These are phyloP conservation scores for Drosophila bocki DNA, from an alignment of 1,140 invertebrate species.

Conservation along the genomic window DNA sequence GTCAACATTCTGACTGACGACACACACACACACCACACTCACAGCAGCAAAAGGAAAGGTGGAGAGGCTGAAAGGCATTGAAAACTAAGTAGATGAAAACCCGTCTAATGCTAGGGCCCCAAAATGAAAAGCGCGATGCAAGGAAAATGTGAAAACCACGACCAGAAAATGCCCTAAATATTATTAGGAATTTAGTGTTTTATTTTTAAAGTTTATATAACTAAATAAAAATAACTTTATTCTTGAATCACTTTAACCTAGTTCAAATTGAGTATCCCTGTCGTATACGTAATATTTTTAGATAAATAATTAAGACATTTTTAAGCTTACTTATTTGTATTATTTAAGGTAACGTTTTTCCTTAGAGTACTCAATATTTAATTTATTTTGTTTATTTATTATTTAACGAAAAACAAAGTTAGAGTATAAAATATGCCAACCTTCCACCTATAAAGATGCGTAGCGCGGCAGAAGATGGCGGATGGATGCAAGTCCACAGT, in stretches of 20 bases:
- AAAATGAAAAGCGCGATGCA: conserved; percentile 3
- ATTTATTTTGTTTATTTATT: not conserved
- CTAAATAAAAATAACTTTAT: not conserved
- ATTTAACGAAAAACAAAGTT: too few relatives aligned
- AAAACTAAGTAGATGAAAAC: conserved; percentile 57
- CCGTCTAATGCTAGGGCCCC: conserved; percentile 25
- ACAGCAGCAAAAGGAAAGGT: not conserved
- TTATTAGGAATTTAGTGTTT: not conserved
- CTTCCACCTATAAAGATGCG: not conserved
- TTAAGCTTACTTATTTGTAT: not conserved
- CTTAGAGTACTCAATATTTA: not conserved
- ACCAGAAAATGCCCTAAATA: not conserved
- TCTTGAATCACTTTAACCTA: not conserved
- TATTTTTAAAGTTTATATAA: not conserved
- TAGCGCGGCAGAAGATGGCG: conserved; percentile 11
- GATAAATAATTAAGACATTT: not conserved
- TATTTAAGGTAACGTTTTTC: not conserved
- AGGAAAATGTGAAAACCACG: not conserved
- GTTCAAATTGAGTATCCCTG: not conserved
- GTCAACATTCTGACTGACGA: conserved; percentile 46
- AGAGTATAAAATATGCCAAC: conserved; percentile 9
- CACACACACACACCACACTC: not conserved
- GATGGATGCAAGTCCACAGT: conserved; percentile 45
- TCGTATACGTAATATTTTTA: not conserved
- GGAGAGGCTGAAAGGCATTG: conserved; percentile 34